A percentile compares a stretch with the other conserved stretches of the same genome.
Conservation (phyloP, 2,888 invertebrate species). For the Augochlorella aurata region DNA sequence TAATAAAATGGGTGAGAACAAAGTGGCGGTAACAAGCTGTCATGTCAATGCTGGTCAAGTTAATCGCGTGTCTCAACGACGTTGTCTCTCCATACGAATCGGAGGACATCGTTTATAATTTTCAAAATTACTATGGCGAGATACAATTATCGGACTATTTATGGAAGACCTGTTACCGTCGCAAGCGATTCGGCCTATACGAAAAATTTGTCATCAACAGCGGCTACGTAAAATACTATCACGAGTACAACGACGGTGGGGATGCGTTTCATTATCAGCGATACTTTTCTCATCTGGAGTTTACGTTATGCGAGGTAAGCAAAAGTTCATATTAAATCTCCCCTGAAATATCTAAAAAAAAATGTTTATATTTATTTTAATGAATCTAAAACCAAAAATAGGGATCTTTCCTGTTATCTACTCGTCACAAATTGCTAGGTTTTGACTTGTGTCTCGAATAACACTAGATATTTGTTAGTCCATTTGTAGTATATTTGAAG, state of each 20-base stretch:
- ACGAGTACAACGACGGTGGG: constrained; percentile 24
- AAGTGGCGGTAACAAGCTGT: constrained; percentile 33
- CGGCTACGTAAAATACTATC: constrained; percentile 40
- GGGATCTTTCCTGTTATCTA: neutral
- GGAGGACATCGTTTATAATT: constrained; percentile 55
- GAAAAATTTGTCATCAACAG: constrained; percentile 50
- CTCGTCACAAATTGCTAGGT: neutral
- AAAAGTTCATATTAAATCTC: neutral
- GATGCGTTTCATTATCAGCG: constrained; percentile 44
- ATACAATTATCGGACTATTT: constrained; percentile 38
- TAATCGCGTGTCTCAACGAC: constrained; percentile 39
- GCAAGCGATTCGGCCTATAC: constrained; percentile 50
- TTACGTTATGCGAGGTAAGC: constrained; percentile 51
- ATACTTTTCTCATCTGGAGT: constrained; percentile 43
- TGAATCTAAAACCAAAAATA: neutral
- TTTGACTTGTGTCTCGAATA: neutral
- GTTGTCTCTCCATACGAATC: constrained; percentile 55
- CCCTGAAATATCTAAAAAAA: neutral
- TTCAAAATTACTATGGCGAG: constrained; percentile 49
- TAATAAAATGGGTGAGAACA: constrained; percentile 59
- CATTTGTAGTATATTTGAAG: neutral
- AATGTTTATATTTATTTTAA: neutral
- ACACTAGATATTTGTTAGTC: neutral
- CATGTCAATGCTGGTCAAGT: constrained; percentile 56
- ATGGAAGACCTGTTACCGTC: constrained; percentile 41